Evolutionary conservation across 92 coral and sea anemone species (phyloP).

Genomic region (Porites evermanni): DNA sequence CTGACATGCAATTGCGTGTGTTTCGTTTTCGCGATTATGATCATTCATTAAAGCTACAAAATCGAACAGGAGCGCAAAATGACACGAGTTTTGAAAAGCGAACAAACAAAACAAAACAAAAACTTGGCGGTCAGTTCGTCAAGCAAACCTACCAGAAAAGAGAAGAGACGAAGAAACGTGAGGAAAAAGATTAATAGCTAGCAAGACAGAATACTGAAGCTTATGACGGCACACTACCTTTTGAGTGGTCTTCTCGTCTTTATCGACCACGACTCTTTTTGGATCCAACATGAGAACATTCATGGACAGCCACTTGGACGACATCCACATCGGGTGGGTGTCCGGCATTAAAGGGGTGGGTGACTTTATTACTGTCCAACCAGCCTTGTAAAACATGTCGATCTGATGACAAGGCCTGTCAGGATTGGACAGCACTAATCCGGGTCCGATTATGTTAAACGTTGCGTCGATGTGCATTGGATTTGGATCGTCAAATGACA

Average conservation of each 20-base stretch:
- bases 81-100: no score
- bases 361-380: constrained; percentile 89
- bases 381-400: constrained; percentile 93
- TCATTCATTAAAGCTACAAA: no score
- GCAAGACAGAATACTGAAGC: neutral
- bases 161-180: no score
- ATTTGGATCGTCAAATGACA: constrained; percentile 91
- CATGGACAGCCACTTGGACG: constrained; percentile 96
- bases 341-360: constrained; percentile 89
- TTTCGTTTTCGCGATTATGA: no score
- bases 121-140: no score
- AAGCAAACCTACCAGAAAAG: no score
- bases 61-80: no score
- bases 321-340: constrained; percentile 92
- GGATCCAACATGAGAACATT: constrained; percentile 95
- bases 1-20: no score
- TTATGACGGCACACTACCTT: constrained; percentile 58
- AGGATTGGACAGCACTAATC: constrained; percentile 90
- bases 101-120: no score
- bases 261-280: constrained; percentile 80
- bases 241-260: constrained; percentile 85
- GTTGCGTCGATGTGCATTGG: constrained; percentile 98
- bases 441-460: constrained; percentile 95
- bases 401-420: constrained; percentile 95
- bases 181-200: no score